phyloP scores from a whole-genome alignment of 1,140 invertebrate species.

The Trissolcus basalis region DNA sequence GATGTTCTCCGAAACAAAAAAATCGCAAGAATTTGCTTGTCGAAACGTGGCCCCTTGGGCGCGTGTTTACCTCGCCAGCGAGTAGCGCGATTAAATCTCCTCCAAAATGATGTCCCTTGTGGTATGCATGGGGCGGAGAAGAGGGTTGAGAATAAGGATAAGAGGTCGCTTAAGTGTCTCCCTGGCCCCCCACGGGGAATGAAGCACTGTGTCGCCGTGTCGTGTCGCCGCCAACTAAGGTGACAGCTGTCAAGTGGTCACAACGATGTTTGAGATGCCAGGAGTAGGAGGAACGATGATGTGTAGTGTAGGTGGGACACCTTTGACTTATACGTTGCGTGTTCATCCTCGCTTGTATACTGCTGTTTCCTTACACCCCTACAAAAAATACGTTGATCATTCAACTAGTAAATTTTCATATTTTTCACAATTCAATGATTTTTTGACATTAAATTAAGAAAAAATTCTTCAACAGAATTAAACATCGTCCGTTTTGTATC shows the following conservation, averaged over 20 bases:
- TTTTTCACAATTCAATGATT: too few relatives aligned
- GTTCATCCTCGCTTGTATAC: not conserved
- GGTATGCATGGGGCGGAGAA: conserved; percentile 62
- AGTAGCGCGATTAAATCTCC: conserved; percentile 69
- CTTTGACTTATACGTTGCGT: not conserved
- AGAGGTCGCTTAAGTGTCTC: conserved; percentile 67
- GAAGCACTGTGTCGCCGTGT: conserved; percentile 69
- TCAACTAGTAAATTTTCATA: too few relatives aligned
- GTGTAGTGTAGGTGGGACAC: conserved; percentile 63
- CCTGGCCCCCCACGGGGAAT: conserved; percentile 66
- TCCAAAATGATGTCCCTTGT: conserved; percentile 67
- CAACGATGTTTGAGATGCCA: conserved; percentile 53
- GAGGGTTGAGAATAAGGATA: conserved; percentile 56
- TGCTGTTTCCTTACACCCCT: too few relatives aligned
- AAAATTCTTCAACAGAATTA: too few relatives aligned
- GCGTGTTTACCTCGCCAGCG: conserved; percentile 43
- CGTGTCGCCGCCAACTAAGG: conserved; percentile 69
- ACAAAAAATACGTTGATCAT: too few relatives aligned
- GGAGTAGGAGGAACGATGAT: too few relatives aligned
- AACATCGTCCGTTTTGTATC: too few relatives aligned
- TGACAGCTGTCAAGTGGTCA: conserved; percentile 73
- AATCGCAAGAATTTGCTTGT: conserved; percentile 30
- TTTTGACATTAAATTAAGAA: too few relatives aligned
- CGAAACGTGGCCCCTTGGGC: conserved; percentile 39
- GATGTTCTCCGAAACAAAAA: conserved; percentile 32